Base-by-base conservation (phyloP, 2,797 vertebrate genomes). In the Schizopygopsis malacanthus region DNA sequence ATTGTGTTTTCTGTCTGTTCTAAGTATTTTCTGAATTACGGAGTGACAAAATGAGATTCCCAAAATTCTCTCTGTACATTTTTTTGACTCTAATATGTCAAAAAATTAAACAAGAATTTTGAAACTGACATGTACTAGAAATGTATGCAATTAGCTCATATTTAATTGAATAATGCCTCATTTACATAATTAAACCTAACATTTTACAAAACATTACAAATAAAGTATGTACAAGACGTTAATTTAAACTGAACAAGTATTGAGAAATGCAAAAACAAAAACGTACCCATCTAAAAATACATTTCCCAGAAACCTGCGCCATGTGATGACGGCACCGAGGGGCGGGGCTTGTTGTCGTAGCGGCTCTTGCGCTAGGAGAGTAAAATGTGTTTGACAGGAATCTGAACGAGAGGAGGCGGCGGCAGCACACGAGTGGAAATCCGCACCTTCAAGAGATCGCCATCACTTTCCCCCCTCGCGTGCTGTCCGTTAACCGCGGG, bases 321-420 rank as follows among this genome's bases (percentile, higher is more conserved):
- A 47, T 5, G n/a, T 28, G n/a, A 63, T 28, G 47, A 91, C 93
- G 93, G 91, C 86, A 91, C 91, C 87, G 8, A 86, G 91, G 93
- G 95, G 95, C 92, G 95, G 95, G 91, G 94, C 92, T 83, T 91
- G 89, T 63, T 87, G 92, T 92, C 91, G 94, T 95, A 93, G 92
- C 89, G 90, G 92, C 89, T 91, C 87, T 63, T 54, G 83, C 87
- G 85, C 87, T 65, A 86, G 77, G 56, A 83, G 91, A 92, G 91
- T 92, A 88, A 88, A 92, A 90, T 91, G 80, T 91, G 92, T 94
- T 92, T 94, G 94, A 94, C 94, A 93, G 91, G 73, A 86, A 87
- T 86, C 77, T 91, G 90, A 91, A 69, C 87, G 91, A 76, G 82
- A 85, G 85, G 82, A 70, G 76, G 89, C 75, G 81, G 85, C 63